Evolutionary conservation across 1,140 invertebrate species (phyloP), one percentile per base, ranked within the genome.

Genomic region (Drosophila virilis): DNA sequence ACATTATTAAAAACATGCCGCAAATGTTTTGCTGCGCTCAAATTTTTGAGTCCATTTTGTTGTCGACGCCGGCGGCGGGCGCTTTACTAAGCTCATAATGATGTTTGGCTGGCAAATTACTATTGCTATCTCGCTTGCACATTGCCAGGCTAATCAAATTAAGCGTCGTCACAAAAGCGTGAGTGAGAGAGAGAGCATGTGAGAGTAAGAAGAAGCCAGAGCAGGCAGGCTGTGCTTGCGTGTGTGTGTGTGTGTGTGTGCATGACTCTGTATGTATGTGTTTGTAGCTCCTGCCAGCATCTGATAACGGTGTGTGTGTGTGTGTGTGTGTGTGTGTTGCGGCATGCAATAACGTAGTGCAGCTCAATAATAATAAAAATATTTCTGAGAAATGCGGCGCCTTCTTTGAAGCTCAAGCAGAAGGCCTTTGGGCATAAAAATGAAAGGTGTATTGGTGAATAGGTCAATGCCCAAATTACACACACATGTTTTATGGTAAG

Each of bases 1-100:
- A 91, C 89, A 91, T 91, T 91, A 91, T 85, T 91, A 91, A 91
- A 91, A 91, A 91, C 89, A 91, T 91, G 81, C 89, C 89, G 75
- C 89, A 91, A 91, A 91, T 91, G 89, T 83, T 91, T 84, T 82
- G 72, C 70, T 91, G 59, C 65, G 77, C 70, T 80, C 80, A 78
- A 64, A 90, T 90, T 90, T 90, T 81, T 90, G 88, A 91, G 88
- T 91, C 83, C 77, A 91, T 91, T 91, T 91, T 89, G 81, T 71
- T 80, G 67, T 59, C 68, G 62, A 35, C 68, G 58, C 58, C 22
- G 13, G 42, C 32, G 13, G 8, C 48, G 33, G 65, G n/a, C 33
- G 65, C 35, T 48, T 17, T 55, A 40, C 46, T 32, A 80, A 88
- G 50, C 59, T 80, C 84, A 84, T 80, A 48, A 88, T 88, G 80